A percentile compares a stretch with the other conserved stretches of the same genome.
Evolutionary conservation across 1,140 invertebrate genomes (phyloP).

Genomic region (Chironomus tepperi): DNA sequence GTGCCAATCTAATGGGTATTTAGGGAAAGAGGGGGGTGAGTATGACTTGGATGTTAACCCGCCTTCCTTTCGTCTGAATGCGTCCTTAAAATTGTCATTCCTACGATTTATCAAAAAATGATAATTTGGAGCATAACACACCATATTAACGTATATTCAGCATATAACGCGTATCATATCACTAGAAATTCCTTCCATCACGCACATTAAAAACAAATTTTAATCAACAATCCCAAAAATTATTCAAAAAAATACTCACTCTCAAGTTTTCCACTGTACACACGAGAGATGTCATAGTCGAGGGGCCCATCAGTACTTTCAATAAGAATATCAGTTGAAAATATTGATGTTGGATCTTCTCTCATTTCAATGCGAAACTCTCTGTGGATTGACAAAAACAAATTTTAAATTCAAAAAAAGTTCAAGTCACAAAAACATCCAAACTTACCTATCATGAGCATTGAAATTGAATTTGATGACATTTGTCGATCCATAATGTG

Average conservation of each 20-base stretch:
- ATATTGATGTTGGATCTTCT: slow-evolving; percentile 60
- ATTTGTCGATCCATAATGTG: slow-evolving; percentile 32
- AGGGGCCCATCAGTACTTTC: slow-evolving; percentile 62
- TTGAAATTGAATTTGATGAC: slow-evolving; percentile 39
- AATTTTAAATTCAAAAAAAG: background rate
- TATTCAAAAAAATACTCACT: slow-evolving; percentile 44
- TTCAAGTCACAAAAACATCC: background rate
- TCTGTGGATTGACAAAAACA: slow-evolving; percentile 42
- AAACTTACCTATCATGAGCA: slow-evolving; percentile 38
- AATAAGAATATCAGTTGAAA: slow-evolving; percentile 69
- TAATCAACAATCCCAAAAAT: too few relatives aligned
- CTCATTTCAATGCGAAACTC: slow-evolving; percentile 66
- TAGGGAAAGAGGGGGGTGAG: too few relatives aligned
- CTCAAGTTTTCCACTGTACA: slow-evolving; percentile 69
- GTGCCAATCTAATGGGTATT: too few relatives aligned
- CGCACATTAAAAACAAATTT: too few relatives aligned
- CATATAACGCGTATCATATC: too few relatives aligned
- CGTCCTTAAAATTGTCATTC: too few relatives aligned
- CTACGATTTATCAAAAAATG: too few relatives aligned
- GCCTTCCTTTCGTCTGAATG: too few relatives aligned
- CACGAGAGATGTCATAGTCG: slow-evolving; percentile 61
- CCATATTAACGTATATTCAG: too few relatives aligned
- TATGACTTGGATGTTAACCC: too few relatives aligned
- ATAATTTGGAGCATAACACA: too few relatives aligned
- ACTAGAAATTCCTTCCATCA: too few relatives aligned